Conservation (phyloP, 1,140 invertebrate species). For the Whitmania pigra region DNA sequence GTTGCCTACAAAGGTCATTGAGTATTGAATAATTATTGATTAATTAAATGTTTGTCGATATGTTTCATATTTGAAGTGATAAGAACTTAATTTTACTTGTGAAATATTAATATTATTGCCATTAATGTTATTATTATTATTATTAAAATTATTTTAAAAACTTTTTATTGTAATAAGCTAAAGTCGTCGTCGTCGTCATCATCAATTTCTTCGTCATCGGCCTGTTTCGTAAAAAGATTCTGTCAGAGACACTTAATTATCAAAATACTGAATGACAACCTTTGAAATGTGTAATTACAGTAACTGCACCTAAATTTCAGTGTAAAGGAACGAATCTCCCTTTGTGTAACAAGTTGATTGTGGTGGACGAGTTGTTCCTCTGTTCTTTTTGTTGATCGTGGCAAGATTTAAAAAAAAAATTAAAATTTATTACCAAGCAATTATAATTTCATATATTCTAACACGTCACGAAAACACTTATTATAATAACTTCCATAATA, state of each 20-base stretch:
- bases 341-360: not conserved
- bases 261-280: no score
- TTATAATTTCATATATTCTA: no score
- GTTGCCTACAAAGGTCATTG: not conserved
- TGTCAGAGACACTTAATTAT: not conserved
- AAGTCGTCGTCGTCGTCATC: conserved; percentile 6
- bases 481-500: no score
- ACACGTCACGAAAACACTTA: no score
- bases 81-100: not conserved
- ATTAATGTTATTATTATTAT: not conserved
- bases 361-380: not conserved
- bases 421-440: no score
- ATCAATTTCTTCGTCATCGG: not conserved
- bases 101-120: not conserved
- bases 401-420: no score
- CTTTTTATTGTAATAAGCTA: conserved; percentile 4
- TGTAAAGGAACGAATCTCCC: not conserved
- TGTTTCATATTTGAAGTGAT: not conserved
- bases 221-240: no score
- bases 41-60: not conserved
- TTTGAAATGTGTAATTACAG: not conserved
- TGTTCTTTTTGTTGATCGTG: not conserved
- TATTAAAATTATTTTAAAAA: not conserved
- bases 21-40: not conserved
- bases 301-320: not conserved